Evolutionary conservation across 2,113 vertebrate genomes (phyloP).

Genomic region (Barbus barbus): DNA sequence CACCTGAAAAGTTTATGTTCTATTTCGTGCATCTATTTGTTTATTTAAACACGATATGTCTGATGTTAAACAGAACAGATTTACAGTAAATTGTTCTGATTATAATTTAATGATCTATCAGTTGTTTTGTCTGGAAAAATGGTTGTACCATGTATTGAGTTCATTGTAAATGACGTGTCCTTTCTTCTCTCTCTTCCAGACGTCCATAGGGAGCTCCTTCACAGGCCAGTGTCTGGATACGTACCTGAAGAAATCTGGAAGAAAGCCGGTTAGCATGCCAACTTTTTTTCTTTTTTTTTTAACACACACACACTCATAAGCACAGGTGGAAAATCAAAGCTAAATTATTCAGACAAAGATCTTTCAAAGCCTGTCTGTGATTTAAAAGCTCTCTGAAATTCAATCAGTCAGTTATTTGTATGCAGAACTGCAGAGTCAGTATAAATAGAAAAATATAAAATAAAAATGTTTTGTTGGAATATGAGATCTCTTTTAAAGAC

Average conservation of each 20-base stretch:
- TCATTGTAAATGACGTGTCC: constrained; percentile 26
- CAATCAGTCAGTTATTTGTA: constrained; percentile 33
- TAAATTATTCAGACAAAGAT: constrained; percentile 40
- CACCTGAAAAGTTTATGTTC: background rate
- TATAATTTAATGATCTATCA: background rate
- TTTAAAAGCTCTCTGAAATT: constrained; percentile 41
- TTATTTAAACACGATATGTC: background rate
- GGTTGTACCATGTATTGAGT: background rate
- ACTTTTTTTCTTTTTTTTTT: background rate
- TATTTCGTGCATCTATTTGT: background rate
- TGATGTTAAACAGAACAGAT: background rate
- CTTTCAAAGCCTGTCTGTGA: constrained; percentile 40
- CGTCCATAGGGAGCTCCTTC: constrained; percentile 95
- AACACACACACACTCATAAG: background rate
- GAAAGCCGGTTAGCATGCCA: constrained; percentile 94
- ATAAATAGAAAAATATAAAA: too few species aligned
- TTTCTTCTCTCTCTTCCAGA: constrained; percentile 73
- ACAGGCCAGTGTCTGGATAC: constrained; percentile 95
- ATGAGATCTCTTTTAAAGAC: background rate
- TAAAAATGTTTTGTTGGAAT: background rate
- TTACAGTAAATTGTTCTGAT: background rate
- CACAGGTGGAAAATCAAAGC: constrained; percentile 39
- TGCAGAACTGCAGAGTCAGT: constrained; percentile 19
- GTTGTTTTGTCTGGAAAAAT: background rate
- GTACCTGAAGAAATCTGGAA: constrained; percentile 99